Percentiles rank a stretch among this genome's conserved stretches.
Conservation (phyloP, 2,113 vertebrate genomes). For the Castor canadensis region DNA sequence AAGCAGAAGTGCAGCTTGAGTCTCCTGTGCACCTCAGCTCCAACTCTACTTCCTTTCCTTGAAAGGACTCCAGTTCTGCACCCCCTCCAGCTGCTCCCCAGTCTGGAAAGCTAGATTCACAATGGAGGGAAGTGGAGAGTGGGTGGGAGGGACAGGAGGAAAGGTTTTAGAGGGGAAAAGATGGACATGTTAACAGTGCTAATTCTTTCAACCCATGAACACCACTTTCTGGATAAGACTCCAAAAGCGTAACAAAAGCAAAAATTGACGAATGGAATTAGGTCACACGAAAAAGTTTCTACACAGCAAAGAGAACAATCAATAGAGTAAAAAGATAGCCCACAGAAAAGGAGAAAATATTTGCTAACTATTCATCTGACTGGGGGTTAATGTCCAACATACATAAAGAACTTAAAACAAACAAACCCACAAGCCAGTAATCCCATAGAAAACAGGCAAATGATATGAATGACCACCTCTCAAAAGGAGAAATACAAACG, state of each 20-base stretch:
- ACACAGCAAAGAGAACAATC: neutral
- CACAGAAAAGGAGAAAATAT: neutral
- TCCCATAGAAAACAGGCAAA: neutral
- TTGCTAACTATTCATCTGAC: too few relatives aligned
- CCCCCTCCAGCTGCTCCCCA: neutral
- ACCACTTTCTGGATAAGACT: neutral
- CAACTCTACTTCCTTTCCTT: neutral
- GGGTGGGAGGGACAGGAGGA: neutral
- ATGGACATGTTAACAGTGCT: neutral
- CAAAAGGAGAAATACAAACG: neutral
- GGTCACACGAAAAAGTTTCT: neutral
- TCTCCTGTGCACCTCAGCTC: neutral
- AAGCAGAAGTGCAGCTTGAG: slow-evolving; percentile 46
- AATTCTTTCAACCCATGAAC: neutral
- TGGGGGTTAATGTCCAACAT: neutral
- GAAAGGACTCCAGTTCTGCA: neutral
- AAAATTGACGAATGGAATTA: neutral
- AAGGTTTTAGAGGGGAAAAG: neutral
- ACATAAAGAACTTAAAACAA: neutral
- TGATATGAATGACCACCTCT: too few relatives aligned
- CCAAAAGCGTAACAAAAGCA: neutral
- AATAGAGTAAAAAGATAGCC: neutral
- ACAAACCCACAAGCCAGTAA: neutral
- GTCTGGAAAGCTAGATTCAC: neutral
- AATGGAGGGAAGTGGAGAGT: neutral